A percentile compares a stretch with the other conserved stretches of the same genome.
These are phyloP conservation scores for Phocides pigmalion DNA, from an alignment of 1,140 invertebrate genomes.

Conservation along the genomic window DNA sequence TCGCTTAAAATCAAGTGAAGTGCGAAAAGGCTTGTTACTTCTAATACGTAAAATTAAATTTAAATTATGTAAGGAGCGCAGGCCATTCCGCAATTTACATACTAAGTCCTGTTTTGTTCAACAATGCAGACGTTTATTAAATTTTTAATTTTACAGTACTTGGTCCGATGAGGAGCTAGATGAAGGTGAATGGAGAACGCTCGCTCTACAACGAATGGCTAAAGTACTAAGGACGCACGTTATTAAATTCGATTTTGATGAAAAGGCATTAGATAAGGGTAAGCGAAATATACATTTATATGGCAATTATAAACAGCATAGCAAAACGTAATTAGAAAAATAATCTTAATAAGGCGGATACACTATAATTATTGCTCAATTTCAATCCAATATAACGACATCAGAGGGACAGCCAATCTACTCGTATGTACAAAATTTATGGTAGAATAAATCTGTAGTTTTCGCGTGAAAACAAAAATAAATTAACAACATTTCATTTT, in stretches of 20 bases:
- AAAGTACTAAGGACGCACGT: constrained; percentile 84
- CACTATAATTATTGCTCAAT: no score
- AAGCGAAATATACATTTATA: neutral
- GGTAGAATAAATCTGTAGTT: no score
- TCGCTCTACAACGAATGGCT: constrained; percentile 78
- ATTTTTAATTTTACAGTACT: constrained; percentile 46
- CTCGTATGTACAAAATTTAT: no score
- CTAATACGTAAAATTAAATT: neutral
- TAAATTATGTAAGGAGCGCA: no score
- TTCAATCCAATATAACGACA: no score
- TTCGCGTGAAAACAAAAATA: no score
- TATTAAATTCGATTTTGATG: constrained; percentile 83
- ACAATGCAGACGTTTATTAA: constrained; percentile 8
- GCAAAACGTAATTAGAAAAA: no score
- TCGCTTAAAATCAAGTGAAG: no score
- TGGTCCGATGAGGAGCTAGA: constrained; percentile 75
- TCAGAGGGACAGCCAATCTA: no score
- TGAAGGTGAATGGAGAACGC: constrained; percentile 71
- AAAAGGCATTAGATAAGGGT: constrained; percentile 66
- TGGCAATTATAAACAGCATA: neutral
- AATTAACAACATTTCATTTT: no score
- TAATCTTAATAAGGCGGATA: no score
- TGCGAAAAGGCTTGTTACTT: neutral
- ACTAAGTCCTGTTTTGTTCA: neutral
- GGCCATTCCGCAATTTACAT: neutral